Conservation (phyloP, 2,888 invertebrate genomes). For the Drosophila kokeensis region DNA sequence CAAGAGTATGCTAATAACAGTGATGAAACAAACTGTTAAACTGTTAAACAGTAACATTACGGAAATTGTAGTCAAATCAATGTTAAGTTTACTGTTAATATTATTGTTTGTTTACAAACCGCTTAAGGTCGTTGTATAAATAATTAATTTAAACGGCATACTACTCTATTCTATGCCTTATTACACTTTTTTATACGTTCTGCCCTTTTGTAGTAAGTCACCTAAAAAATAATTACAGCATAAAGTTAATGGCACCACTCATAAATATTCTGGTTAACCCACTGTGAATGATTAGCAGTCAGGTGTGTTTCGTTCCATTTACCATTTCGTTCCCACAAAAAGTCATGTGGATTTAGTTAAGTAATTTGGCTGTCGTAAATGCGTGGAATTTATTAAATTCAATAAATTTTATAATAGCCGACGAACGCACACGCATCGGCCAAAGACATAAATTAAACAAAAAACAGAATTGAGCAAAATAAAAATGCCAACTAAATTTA, state of each 20-base stretch:
- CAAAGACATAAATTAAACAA: slow-evolving; percentile 61
- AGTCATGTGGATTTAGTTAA: slow-evolving; percentile 23
- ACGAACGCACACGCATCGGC: slow-evolving; percentile 60
- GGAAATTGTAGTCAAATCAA: background rate
- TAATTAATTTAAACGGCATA: background rate
- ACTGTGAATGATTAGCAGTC: slow-evolving; percentile 23
- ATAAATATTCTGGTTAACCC: slow-evolving; percentile 13
- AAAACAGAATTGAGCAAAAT: slow-evolving; percentile 52
- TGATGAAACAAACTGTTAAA: background rate
- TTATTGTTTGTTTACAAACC: background rate
- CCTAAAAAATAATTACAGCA: background rate
- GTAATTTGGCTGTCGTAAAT: slow-evolving; percentile 35
- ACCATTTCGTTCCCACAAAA: slow-evolving; percentile 1
- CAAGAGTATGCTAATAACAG: slow-evolving; percentile 2
- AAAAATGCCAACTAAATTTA: slow-evolving; percentile 41
- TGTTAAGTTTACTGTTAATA: background rate
- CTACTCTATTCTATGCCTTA: background rate
- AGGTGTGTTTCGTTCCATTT: slow-evolving; percentile 14
- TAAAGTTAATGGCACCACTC: background rate
- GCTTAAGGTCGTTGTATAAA: background rate
- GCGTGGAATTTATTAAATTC: slow-evolving; percentile 48
- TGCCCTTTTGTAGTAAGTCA: background rate
- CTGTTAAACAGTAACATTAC: background rate
- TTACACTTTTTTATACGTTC: background rate
- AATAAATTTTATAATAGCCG: slow-evolving; percentile 39